Percentiles rank a stretch among this genome's conserved stretches.
Conservation (phyloP, 2,113 vertebrate species). For the Corydoras sp. region DNA sequence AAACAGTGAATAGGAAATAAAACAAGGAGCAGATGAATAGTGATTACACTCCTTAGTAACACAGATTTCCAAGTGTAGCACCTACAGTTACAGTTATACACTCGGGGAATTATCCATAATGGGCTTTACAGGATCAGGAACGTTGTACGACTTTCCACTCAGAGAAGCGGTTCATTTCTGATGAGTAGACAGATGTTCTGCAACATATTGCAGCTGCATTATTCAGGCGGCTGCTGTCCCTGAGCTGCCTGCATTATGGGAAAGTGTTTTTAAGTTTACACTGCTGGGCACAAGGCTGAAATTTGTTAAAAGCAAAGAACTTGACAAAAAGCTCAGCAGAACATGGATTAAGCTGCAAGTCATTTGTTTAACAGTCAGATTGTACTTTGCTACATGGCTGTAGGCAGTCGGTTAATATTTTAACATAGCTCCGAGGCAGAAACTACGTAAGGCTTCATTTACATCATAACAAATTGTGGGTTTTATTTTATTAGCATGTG, state of each 20-base stretch:
- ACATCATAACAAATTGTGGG: no score
- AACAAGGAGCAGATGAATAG: slow-evolving; percentile 34
- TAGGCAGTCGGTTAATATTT: slow-evolving; percentile 53
- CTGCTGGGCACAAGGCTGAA: slow-evolving; percentile 56
- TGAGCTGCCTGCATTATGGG: slow-evolving; percentile 60
- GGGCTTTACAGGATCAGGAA: slow-evolving; percentile 33
- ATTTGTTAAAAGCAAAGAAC: slow-evolving; percentile 63
- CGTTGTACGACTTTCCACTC: slow-evolving; percentile 33
- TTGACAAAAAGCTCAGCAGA: slow-evolving; percentile 65
- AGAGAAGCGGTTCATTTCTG: slow-evolving; percentile 43
- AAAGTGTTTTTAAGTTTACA: slow-evolving; percentile 71
- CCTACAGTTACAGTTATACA: slow-evolving; percentile 2
- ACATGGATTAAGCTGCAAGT: slow-evolving; percentile 62
- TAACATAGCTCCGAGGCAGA: background rate
- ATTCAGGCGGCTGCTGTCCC: slow-evolving; percentile 62
- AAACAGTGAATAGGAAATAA: slow-evolving; percentile 69
- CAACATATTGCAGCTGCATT: slow-evolving; percentile 69
- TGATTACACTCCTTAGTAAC: slow-evolving; percentile 10
- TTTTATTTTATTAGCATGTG: no score
- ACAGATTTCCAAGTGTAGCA: background rate
- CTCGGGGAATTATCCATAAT: slow-evolving; percentile 36
- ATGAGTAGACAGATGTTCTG: slow-evolving; percentile 62
- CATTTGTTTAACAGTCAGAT: slow-evolving; percentile 63
- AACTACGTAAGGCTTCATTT: no score
- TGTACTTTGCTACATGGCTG: slow-evolving; percentile 50